phyloP scores from a whole-genome alignment of 2,797 vertebrate species.

The Muscicapa comitata region DNA sequence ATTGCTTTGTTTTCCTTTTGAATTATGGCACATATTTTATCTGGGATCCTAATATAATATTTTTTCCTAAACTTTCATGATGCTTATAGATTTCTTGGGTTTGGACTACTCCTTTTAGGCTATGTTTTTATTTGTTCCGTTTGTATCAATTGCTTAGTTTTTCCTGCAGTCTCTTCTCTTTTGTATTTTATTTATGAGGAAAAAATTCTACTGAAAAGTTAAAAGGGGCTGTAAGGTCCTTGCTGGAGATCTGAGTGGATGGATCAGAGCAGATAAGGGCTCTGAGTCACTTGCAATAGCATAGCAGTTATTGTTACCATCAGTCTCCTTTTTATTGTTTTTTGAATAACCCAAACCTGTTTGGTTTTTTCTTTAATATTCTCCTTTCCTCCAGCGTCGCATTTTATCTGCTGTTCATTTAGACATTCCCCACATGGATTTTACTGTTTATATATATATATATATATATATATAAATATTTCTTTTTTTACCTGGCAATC shows the following conservation, averaged over 20 bases:
- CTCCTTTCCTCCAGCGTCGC: neutral
- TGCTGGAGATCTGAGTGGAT: neutral
- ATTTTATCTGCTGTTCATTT: neutral
- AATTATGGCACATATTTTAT: neutral
- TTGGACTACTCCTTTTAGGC: neutral
- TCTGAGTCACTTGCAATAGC: neutral
- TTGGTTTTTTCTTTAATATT: neutral
- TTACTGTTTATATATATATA: neutral
- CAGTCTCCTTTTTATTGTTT: neutral
- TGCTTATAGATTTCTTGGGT: neutral
- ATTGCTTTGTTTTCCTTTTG: slow-evolving; percentile 13
- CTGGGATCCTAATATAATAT: neutral
- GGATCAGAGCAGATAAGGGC: neutral
- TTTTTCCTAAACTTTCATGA: neutral
- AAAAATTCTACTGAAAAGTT: neutral
- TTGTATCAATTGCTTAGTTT: neutral
- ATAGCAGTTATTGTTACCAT: neutral
- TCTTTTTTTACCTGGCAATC: neutral
- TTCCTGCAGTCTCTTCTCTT: neutral
- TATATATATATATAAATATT: neutral
- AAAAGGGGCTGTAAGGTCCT: neutral
- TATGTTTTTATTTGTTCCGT: neutral
- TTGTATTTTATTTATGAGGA: neutral
- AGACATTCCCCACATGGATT: neutral
- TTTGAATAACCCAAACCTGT: neutral